Evolutionary conservation across 2,797 vertebrate species (phyloP), one percentile per base, ranked within the genome.

Genomic region (Hybognathus amarus): DNA sequence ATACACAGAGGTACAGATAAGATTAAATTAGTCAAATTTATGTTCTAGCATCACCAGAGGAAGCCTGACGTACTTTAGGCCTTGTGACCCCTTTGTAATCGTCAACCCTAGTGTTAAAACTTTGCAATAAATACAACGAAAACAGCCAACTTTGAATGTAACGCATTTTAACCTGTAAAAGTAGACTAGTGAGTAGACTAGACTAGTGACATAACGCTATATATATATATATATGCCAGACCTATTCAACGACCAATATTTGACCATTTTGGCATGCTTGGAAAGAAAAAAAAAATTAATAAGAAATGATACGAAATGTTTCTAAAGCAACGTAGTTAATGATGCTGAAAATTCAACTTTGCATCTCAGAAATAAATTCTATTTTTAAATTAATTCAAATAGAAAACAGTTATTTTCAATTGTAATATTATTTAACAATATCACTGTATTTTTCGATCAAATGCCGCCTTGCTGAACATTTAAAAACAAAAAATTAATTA

Each of bases 91-190:
- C 59, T 63, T 63, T 30, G 13, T 63, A 63, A 63, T 63, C 24
- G 6, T 17, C 24, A 63, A 30, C 27, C 13, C 61, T 63, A 63
- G 80, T 68, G 73, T 77, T 83, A 59, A 40, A 27, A 50, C 61
- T n/a, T 81, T 27, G 42, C 42, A 69, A 38, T 75, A 66, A 24
- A 67, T 24, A 75, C 36, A 67, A 42, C 30, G 5, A 75, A 82
- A 22, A 74, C 52, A 50, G 56, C 38, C 36, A 63, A 63, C 5
- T 22, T 47, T 36, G 20, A 50, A 47, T 47, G 27, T 8, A 33
- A 45, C 71, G 67, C 54, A 17, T 77, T 77, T 76, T 77, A 77
- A 63, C 52, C 52, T 80, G 79, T 24, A 69, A 69, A 54, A 42
- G 45, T 47, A 47, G 13, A 47, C 45, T 47, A 47, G 42, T 56